Base-by-base conservation (phyloP, 2,113 vertebrate genomes). In the Sinosuthora webbiana region DNA sequence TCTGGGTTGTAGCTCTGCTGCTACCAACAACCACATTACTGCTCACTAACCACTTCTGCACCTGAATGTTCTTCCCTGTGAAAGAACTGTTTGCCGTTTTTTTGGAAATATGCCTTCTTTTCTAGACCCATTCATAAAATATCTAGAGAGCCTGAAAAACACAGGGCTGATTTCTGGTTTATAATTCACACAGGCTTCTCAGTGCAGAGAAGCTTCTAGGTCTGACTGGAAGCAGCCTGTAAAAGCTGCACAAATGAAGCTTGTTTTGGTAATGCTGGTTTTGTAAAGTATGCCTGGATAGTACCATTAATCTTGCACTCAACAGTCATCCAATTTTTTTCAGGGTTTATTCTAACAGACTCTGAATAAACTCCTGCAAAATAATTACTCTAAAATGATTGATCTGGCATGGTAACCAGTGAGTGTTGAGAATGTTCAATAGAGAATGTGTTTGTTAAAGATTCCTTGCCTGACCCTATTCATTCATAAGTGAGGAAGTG, bases 291-390 rank as follows among this genome's bases (percentile, higher is more conserved):
- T 50, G 59, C 57, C 41, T 70, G 33, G 35, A 74, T 50, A 69
- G 39, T 21, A 31, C 33, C 30, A 90, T 89, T 89, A 78, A 88
- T 90, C 67, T 89, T 96, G 62, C 22, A 83, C 42, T 83, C 69
- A 91, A 75, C 83, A 87, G 64, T 42, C 3, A 71, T 71, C 88
- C 81, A 55, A 77, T 64, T 73, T 94, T 89, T 92, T 78, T 68
- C 59, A 74, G 41, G 50, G 41, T 83, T 96, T 94, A 92, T 77
- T 63, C 82, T 86, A 95, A 89, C 74, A 93, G 81, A 73, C 37
- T 90, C 59, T 82, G 75, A 91, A 96, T 63, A 83, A 90, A 92
- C 70, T 75, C 45, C 67, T 78, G 68, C 68, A 94, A 93, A 94
- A 76, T 75, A 88, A 77, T 90, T 91, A 91, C 93, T 89, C 64